These are phyloP conservation scores for Opisthograptis luteolata DNA, from an alignment of 2,888 invertebrate genomes.

Conservation along the genomic window DNA sequence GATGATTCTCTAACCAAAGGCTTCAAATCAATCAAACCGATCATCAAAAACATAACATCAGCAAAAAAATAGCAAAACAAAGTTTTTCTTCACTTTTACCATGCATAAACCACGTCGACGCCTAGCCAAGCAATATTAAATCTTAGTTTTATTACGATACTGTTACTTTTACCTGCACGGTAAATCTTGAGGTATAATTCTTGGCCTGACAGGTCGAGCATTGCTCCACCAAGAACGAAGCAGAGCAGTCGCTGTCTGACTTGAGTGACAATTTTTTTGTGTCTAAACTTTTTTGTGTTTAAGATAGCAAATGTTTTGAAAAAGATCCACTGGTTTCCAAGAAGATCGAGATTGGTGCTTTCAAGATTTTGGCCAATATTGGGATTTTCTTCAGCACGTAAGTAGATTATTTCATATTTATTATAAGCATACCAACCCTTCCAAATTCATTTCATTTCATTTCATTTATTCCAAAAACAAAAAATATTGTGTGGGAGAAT, in stretches of 20 bases:
- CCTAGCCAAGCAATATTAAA: neutral
- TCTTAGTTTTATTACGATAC: neutral
- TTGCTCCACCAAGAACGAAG: conserved; percentile 28
- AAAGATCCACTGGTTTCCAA: neutral
- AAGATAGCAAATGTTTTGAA: conserved; percentile 7
- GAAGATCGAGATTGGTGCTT: neutral
- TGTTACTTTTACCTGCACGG: conserved; percentile 3
- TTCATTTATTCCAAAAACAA: no score
- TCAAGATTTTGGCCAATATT: no score
- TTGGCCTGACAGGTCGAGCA: conserved; percentile 27
- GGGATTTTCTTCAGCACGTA: no score
- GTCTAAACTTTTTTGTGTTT: conserved; percentile 5
- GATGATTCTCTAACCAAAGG: neutral
- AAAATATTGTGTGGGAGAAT: no score
- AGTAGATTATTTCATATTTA: no score
- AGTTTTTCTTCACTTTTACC: conserved; percentile 35
- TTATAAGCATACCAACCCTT: no score
- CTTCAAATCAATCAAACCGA: no score
- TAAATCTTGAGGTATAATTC: conserved; percentile 1
- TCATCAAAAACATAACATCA: neutral
- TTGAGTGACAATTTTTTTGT: conserved; percentile 17
- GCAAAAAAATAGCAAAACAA: conserved; percentile 15
- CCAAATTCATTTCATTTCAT: no score
- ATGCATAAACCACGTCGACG: conserved; percentile 18
- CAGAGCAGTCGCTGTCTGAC: conserved; percentile 30